phyloP scores from a whole-genome alignment of 2,888 invertebrate species.

The Scaptodrosophila latifasciaeformis region DNA sequence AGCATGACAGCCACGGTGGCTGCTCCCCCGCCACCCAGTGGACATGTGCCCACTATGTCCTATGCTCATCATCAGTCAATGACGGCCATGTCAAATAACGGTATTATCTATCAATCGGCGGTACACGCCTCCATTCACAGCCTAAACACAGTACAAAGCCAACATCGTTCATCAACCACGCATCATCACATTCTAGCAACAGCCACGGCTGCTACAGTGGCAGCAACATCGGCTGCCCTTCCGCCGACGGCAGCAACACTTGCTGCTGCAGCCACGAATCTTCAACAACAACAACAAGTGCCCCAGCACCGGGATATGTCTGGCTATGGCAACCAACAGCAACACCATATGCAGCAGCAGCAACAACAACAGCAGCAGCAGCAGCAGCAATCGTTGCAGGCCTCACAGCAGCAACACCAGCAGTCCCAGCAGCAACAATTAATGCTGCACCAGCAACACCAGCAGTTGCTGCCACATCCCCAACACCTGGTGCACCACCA shows the following conservation, averaged over 20 bases:
- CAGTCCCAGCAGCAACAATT: slow-evolving; percentile 30
- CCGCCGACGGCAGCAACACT: slow-evolving; percentile 42
- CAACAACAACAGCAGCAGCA: slow-evolving; percentile 46
- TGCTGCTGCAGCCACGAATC: slow-evolving; percentile 48
- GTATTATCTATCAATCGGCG: slow-evolving; percentile 75
- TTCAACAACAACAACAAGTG: slow-evolving; percentile 37
- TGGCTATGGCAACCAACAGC: slow-evolving; percentile 34
- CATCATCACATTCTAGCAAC: slow-evolving; percentile 73
- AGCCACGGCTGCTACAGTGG: slow-evolving; percentile 66
- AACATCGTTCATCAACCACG: slow-evolving; percentile 65
- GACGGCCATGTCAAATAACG: slow-evolving; percentile 74
- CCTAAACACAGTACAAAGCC: slow-evolving; percentile 72
- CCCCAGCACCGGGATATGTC: slow-evolving; percentile 5
- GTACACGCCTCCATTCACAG: slow-evolving; percentile 74
- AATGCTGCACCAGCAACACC: slow-evolving; percentile 30
- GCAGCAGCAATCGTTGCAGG: slow-evolving; percentile 45
- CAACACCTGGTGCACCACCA: slow-evolving; percentile 41
- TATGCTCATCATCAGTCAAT: slow-evolving; percentile 71
- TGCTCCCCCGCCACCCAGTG: slow-evolving; percentile 39
- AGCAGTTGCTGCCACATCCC: slow-evolving; percentile 14
- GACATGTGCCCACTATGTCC: slow-evolving; percentile 68
- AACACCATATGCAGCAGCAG: slow-evolving; percentile 41
- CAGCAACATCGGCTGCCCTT: slow-evolving; percentile 55
- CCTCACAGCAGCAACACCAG: slow-evolving; percentile 39
- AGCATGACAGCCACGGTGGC: slow-evolving; percentile 59